These are phyloP conservation scores for Cepphus grylle DNA, from an alignment of 2,113 vertebrate genomes.

Conservation along the genomic window DNA sequence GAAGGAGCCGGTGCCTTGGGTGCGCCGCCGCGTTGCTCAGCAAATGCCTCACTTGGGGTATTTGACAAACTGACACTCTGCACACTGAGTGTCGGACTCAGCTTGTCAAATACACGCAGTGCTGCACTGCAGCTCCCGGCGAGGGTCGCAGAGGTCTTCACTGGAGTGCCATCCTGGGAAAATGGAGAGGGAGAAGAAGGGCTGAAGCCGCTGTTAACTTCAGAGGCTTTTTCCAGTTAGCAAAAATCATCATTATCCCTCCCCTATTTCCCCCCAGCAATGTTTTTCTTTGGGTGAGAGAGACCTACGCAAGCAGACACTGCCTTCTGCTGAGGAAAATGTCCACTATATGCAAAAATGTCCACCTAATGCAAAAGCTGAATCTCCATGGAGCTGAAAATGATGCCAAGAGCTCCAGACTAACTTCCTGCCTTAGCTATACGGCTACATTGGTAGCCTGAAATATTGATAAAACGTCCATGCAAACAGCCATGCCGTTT, in stretches of 20 bases:
- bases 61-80: constrained; percentile 99
- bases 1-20: not conserved
- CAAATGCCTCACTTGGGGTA: constrained; percentile 94
- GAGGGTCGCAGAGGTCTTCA: not conserved
- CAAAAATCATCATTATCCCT: not conserved
- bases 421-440: not conserved
- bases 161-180: not conserved
- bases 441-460: not conserved
- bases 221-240: not conserved
- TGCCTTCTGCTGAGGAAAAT: not conserved
- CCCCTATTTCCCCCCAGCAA: not conserved
- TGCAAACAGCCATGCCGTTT: accelerated
- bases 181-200: not conserved
- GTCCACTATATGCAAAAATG: not conserved
- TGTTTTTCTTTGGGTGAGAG: not conserved
- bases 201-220: not conserved
- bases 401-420: not conserved
- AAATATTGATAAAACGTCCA: not conserved
- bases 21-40: constrained; percentile 25
- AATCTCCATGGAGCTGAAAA: not conserved
- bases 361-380: not conserved
- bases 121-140: constrained; percentile 71
- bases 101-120: constrained; percentile 99
- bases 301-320: not conserved
- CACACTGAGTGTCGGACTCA: constrained; percentile 92